A percentile compares a stretch with the other conserved stretches of the same genome.
These are phyloP conservation scores for Eristalis arbustorum DNA, from an alignment of 2,888 invertebrate species.

Conservation along the genomic window DNA sequence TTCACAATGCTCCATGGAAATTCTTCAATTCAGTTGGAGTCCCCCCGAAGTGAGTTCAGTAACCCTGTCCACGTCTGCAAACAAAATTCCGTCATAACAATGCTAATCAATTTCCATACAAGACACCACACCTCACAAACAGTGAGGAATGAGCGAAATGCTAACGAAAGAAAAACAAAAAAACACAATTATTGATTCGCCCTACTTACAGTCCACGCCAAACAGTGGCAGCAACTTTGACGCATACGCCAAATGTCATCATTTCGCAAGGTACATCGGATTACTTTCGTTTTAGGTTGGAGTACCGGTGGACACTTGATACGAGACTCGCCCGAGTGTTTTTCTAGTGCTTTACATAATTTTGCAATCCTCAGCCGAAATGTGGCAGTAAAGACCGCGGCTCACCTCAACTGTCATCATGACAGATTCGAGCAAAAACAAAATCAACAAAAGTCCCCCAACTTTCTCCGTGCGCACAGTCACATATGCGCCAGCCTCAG, in stretches of 20 bases:
- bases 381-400: neutral
- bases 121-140: slow-evolving; percentile 1
- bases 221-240: neutral
- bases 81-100: slow-evolving; percentile 17
- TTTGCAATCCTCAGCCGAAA: neutral
- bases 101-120: slow-evolving; percentile 23
- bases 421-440: slow-evolving; percentile 5
- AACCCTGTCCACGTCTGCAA: neutral
- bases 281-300: neutral
- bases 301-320: neutral
- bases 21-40: neutral
- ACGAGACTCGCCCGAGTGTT: neutral
- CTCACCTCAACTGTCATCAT: slow-evolving; percentile 11
- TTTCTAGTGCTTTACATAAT: slow-evolving; percentile 13
- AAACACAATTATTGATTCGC: slow-evolving; percentile 23
- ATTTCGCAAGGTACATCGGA: neutral
- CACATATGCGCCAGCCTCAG: neutral
- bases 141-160: neutral
- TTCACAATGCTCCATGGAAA: neutral
- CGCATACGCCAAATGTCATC: neutral
- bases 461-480: slow-evolving; percentile 9
- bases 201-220: slow-evolving; percentile 18
- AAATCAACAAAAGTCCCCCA: neutral
- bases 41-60: neutral
- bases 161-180: slow-evolving; percentile 10